Evolutionary conservation across 2,888 invertebrate genomes (phyloP).

Genomic region (Scaptomyza caliginosa): DNA sequence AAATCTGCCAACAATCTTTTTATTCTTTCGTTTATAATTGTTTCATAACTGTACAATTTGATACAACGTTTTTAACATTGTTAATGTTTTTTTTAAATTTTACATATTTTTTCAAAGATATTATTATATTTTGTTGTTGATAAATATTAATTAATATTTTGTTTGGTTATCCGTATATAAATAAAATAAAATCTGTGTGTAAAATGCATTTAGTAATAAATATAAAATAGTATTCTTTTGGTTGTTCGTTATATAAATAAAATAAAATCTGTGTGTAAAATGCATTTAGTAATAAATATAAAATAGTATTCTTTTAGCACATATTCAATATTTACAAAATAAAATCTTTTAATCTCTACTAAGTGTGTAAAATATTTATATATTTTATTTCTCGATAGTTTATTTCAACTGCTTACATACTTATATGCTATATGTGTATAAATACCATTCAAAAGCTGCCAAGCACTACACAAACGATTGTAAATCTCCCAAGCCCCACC

Average conservation of each 20-base stretch:
- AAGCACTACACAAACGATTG: neutral
- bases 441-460: neutral
- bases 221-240: neutral
- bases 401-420: neutral
- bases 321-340: neutral
- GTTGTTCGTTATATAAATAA: neutral
- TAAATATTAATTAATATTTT: neutral
- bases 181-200: neutral
- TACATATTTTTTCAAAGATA: neutral
- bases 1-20: neutral
- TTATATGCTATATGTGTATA: neutral
- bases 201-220: too few species aligned
- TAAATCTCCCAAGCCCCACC: constrained; percentile 1
- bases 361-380: neutral
- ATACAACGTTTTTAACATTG: too few species aligned
- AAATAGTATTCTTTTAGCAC: neutral
- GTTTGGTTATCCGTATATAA: neutral
- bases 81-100: neutral
- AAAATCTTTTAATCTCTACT: too few species aligned
- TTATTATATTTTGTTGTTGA: neutral
- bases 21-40: too few species aligned
- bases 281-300: neutral
- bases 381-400: neutral
- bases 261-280: neutral
- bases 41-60: too few species aligned